phyloP scores from a whole-genome alignment of 2,888 invertebrate genomes.

The Apeira syringaria region DNA sequence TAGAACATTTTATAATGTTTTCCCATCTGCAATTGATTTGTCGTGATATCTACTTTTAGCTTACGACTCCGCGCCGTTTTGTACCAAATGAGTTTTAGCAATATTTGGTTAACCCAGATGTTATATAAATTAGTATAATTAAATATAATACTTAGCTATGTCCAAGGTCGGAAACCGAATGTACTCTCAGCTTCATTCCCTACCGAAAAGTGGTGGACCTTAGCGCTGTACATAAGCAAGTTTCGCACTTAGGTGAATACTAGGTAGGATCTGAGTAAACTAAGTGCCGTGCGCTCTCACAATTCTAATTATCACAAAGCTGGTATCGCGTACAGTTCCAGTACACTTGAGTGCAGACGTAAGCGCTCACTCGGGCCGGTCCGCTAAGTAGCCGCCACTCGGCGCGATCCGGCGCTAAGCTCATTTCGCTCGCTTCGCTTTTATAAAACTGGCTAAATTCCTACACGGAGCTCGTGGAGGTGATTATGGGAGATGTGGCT shows the following conservation, averaged over 20 bases:
- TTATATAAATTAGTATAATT: too few species aligned
- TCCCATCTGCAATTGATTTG: too few species aligned
- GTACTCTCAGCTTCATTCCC: not conserved
- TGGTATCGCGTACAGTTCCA: slow-evolving; percentile 11
- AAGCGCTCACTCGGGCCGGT: slow-evolving; percentile 29
- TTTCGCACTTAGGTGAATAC: slow-evolving; percentile 11
- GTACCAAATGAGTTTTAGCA: too few species aligned
- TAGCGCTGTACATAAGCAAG: not conserved
- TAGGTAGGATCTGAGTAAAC: slow-evolving; percentile 2
- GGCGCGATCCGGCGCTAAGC: slow-evolving; percentile 69
- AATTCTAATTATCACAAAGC: slow-evolving; percentile 19
- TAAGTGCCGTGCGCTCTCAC: slow-evolving; percentile 10
- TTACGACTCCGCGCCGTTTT: too few species aligned
- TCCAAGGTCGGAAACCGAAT: too few species aligned
- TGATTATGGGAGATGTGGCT: slow-evolving; percentile 27
- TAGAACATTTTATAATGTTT: too few species aligned
- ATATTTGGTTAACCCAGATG: too few species aligned
- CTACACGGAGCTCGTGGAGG: slow-evolving; percentile 46
- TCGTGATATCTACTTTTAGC: too few species aligned
- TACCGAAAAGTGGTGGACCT: not conserved
- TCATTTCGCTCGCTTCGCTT: slow-evolving; percentile 74
- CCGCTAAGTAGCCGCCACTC: slow-evolving; percentile 68
- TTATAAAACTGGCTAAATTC: slow-evolving; percentile 79
- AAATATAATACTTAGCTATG: too few species aligned
- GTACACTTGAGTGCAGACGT: slow-evolving; percentile 13